phyloP scores from a whole-genome alignment of 2,113 vertebrate species.

The Tachysurus fulvidraco region DNA sequence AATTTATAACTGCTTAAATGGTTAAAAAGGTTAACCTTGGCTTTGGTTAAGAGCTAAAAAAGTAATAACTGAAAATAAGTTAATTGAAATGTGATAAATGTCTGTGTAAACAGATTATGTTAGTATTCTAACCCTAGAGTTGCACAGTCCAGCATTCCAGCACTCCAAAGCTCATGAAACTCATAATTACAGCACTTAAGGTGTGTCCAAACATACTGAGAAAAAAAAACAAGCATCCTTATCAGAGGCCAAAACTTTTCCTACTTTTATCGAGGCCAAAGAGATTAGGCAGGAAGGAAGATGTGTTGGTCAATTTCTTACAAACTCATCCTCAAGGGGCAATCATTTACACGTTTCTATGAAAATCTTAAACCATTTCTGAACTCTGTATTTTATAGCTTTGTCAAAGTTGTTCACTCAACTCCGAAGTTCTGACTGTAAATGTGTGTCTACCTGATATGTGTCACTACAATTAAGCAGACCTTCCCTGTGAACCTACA shows the following conservation, averaged over 20 bases:
- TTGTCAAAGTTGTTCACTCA: conserved; percentile 37
- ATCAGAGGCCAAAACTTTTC: conserved; percentile 24
- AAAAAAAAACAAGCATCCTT: conserved; percentile 61
- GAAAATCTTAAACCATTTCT: neutral
- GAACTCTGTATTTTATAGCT: neutral
- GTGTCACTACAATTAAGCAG: conserved; percentile 45
- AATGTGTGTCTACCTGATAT: conserved; percentile 35
- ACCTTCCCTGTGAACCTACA: conserved; percentile 41
- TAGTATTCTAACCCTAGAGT: conserved; percentile 47
- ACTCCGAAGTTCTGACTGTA: conserved; percentile 24
- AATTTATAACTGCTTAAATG: too few relatives aligned
- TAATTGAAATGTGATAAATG: conserved; percentile 60
- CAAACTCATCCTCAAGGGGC: conserved; percentile 28
- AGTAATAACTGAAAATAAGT: neutral
- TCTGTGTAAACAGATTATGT: conserved; percentile 67
- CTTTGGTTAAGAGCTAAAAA: neutral
- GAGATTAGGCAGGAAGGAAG: conserved; percentile 36
- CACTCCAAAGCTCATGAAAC: conserved; percentile 68
- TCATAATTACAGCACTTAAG: conserved; percentile 74
- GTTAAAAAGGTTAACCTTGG: too few relatives aligned
- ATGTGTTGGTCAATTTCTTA: conserved; percentile 48
- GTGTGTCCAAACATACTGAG: conserved; percentile 68
- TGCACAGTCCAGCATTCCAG: conserved; percentile 68
- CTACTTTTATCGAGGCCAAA: conserved; percentile 29
- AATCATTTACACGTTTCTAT: neutral